A percentile compares a stretch with the other conserved stretches of the same genome.
phyloP scores from a whole-genome alignment of 1,140 invertebrate genomes.

The Sinonovacula constricta region DNA sequence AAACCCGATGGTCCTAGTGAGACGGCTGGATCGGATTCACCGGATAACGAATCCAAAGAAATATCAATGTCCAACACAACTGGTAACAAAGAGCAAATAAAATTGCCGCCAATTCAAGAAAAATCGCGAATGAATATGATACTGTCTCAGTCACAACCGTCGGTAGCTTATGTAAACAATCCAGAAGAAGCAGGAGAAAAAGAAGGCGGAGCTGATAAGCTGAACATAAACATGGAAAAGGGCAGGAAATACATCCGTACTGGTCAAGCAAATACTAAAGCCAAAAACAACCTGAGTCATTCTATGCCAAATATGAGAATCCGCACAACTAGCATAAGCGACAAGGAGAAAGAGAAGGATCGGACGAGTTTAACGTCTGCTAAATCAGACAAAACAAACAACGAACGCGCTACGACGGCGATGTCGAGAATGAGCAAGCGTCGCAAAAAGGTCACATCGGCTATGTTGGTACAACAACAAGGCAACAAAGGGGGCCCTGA shows the following conservation, averaged over 20 bases:
- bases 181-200: constrained; percentile 33
- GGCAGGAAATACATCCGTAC: constrained; percentile 47
- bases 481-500: constrained; percentile 56
- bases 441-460: constrained; percentile 44
- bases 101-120: constrained; percentile 40
- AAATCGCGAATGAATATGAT: constrained; percentile 41
- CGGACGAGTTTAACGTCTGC: constrained; percentile 14
- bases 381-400: constrained; percentile 39
- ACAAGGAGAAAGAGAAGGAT: constrained; percentile 24
- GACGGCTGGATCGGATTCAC: neutral
- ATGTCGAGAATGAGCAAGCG: constrained; percentile 27
- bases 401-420: constrained; percentile 15
- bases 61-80: neutral
- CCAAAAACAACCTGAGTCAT: constrained; percentile 21
- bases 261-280: constrained; percentile 9
- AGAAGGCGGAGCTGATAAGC: constrained; percentile 20
- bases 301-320: constrained; percentile 49
- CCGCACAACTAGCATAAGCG: neutral
- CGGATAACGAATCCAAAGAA: constrained; percentile 14
- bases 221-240: constrained; percentile 23
- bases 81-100: neutral
- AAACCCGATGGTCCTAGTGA: constrained; percentile 30
- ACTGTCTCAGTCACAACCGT: constrained; percentile 42
- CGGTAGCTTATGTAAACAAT: constrained; percentile 2
- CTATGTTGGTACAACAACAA: constrained; percentile 53